phyloP scores from a whole-genome alignment of 2,113 vertebrate species.

The Atrichornis clamosus region DNA sequence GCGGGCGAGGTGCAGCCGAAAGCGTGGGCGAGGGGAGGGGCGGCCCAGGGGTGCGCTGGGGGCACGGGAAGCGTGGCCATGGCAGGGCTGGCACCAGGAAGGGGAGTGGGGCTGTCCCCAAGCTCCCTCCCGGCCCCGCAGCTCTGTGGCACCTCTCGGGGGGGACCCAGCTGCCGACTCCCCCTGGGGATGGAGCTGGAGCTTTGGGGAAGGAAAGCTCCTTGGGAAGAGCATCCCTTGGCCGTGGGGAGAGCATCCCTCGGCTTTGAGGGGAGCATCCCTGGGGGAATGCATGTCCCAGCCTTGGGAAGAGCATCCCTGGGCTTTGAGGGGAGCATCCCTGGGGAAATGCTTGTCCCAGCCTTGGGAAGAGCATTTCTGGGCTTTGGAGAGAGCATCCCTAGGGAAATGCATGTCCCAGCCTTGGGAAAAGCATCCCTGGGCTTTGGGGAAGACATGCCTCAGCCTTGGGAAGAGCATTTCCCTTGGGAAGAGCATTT shows the following conservation, averaged over 20 bases:
- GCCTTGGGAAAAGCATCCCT: not conserved
- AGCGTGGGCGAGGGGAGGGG: not conserved
- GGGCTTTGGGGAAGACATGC: not conserved
- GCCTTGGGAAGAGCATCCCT: not conserved
- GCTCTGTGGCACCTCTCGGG: constrained; percentile 10
- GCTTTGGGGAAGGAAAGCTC: constrained; percentile 1
- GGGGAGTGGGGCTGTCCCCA: not conserved
- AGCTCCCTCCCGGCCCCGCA: not conserved
- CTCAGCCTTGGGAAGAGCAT: no score
- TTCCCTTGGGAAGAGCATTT: not conserved
- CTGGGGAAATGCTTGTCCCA: not conserved
- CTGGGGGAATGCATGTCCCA: not conserved
- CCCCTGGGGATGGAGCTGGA: accelerated
- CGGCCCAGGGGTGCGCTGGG: not conserved
- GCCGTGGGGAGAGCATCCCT: not conserved
- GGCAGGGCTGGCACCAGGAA: constrained; percentile 56
- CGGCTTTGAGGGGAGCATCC: not conserved
- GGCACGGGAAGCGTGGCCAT: not conserved
- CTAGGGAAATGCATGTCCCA: no score
- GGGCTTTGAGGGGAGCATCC: not conserved
- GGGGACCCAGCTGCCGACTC: not conserved
- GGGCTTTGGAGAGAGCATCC: not conserved
- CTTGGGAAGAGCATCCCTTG: not conserved
- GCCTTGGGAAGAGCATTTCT: not conserved
- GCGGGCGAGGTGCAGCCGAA: not conserved